phyloP scores from a whole-genome alignment of 2,797 vertebrate genomes.

The Coilia nasus region DNA sequence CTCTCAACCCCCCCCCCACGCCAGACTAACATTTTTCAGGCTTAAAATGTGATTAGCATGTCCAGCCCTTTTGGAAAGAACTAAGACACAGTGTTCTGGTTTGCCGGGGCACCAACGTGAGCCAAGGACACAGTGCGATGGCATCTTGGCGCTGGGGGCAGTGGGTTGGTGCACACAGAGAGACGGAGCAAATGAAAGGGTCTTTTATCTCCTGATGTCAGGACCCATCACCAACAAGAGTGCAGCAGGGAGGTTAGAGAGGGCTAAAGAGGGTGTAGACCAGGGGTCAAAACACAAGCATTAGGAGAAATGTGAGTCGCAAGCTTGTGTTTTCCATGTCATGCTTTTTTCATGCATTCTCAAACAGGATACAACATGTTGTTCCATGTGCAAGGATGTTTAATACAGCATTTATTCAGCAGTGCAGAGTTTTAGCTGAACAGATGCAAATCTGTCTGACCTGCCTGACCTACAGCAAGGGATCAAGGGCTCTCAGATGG shows the following conservation, averaged over 20 bases:
- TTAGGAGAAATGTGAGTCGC: slow-evolving; percentile 7
- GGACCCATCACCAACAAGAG: slow-evolving; percentile 11
- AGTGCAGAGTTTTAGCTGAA: too few relatives aligned
- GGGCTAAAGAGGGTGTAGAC: not conserved
- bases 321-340: not conserved
- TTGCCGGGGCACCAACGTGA: not conserved
- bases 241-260: not conserved
- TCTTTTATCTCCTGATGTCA: slow-evolving; percentile 49
- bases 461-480: not conserved
- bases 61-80: slow-evolving; percentile 16
- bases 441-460: not conserved
- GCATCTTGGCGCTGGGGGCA: not conserved
- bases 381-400: not conserved
- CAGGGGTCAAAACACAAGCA: not conserved
- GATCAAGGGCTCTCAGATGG: not conserved
- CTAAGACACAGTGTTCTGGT: slow-evolving; percentile 6
- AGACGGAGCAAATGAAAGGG: slow-evolving; percentile 23
- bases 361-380: not conserved
- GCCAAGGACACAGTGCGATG: not conserved
- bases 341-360: not conserved
- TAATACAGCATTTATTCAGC: not conserved
- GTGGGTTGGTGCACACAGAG: not conserved
- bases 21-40: not conserved
- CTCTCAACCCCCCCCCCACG: not conserved
- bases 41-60: slow-evolving; percentile 18